These are phyloP conservation scores for Idaea aversata DNA, from an alignment of 2,888 invertebrate species.

Conservation along the genomic window DNA sequence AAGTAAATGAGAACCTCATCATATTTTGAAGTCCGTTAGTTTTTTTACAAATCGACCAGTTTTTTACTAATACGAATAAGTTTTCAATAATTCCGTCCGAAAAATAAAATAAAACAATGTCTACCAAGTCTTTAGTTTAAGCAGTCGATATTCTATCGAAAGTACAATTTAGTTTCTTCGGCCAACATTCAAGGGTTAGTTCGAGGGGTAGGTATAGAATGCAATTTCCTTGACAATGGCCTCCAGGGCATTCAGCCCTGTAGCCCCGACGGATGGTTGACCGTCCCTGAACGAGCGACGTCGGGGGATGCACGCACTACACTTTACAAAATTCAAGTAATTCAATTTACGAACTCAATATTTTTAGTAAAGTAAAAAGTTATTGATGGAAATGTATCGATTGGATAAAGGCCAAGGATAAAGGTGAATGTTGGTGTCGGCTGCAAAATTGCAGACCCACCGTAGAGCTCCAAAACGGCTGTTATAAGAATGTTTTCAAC, in stretches of 20 bases:
- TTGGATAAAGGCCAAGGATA: too few species aligned
- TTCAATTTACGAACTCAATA: neutral
- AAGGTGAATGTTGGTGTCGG: neutral
- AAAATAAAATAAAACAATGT: neutral
- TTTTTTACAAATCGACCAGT: too few species aligned
- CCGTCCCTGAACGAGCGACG: slow-evolving; percentile 24
- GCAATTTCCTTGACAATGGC: slow-evolving; percentile 69
- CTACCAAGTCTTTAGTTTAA: neutral
- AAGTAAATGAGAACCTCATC: too few species aligned
- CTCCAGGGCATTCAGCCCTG: slow-evolving; percentile 42
- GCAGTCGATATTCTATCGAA: slow-evolving; percentile 11
- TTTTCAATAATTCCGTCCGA: too few species aligned
- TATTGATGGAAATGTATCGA: neutral
- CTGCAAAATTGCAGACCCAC: too few species aligned
- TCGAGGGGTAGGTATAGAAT: slow-evolving; percentile 50
- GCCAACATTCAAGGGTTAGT: slow-evolving; percentile 25
- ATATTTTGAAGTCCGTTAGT: too few species aligned
- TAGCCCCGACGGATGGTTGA: slow-evolving; percentile 39
- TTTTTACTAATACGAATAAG: too few species aligned
- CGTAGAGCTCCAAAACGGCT: too few species aligned
- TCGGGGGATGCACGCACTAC: neutral
- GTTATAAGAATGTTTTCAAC: too few species aligned
- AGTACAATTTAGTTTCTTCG: slow-evolving; percentile 37
- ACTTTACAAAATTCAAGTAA: neutral
- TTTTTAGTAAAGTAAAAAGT: neutral